Evolutionary conservation across 2,797 vertebrate species (phyloP).

Genomic region (Danio choprae): DNA sequence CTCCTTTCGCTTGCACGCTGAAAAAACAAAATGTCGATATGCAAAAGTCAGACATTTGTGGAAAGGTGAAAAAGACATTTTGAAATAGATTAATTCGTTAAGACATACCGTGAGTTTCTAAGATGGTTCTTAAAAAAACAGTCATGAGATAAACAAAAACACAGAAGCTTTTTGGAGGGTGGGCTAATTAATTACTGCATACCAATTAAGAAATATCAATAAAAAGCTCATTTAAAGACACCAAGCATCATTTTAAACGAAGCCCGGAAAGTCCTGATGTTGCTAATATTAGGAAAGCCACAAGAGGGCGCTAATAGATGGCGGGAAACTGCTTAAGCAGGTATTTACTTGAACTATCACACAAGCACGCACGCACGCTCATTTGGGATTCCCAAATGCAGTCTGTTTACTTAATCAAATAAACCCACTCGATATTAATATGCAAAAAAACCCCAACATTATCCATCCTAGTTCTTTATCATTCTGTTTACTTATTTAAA

Average conservation of each 20-base stretch:
- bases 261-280: neutral
- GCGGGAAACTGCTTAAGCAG: neutral
- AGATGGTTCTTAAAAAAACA: neutral
- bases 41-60: conserved; percentile 14
- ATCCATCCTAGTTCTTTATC: neutral
- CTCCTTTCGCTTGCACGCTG: conserved; percentile 98
- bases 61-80: neutral
- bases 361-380: neutral
- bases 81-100: neutral
- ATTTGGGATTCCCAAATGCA: too few relatives aligned
- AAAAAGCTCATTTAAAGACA: neutral
- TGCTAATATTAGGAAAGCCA: neutral
- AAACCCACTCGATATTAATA: neutral
- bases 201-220: neutral
- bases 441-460: neutral
- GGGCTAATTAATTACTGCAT: neutral
- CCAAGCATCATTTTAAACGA: neutral
- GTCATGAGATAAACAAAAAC: neutral
- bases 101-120: neutral
- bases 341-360: neutral
- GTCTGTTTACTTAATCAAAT: conserved; percentile 9
- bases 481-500: neutral
- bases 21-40: conserved; percentile 50
- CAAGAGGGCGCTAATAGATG: conserved; percentile 21
- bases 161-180: neutral